Evolutionary conservation across 1,140 invertebrate species (phyloP).

Genomic region (Prorops nasuta): DNA sequence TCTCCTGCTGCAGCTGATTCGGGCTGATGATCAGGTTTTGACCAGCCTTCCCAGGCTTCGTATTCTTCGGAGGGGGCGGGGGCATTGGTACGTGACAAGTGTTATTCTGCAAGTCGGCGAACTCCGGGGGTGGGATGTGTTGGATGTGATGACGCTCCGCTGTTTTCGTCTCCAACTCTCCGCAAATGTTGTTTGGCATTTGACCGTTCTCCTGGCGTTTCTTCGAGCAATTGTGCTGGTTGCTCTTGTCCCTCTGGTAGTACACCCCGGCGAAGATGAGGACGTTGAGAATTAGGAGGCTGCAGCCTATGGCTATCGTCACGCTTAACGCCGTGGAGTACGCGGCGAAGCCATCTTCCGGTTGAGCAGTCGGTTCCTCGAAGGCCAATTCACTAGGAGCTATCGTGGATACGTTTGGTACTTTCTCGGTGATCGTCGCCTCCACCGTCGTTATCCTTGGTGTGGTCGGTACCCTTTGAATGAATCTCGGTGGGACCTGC

Average conservation of each 20-base stretch:
- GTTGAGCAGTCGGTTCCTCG: slow-evolving; percentile 57
- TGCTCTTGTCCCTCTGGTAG: slow-evolving; percentile 84
- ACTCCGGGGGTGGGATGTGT: slow-evolving; percentile 74
- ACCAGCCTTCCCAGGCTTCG: slow-evolving; percentile 61
- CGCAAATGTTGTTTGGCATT: slow-evolving; percentile 81
- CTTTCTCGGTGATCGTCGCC: slow-evolving; percentile 33
- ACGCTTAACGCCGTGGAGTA: slow-evolving; percentile 87
- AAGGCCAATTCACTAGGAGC: slow-evolving; percentile 42
- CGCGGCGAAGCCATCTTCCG: slow-evolving; percentile 81
- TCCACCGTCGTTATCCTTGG: slow-evolving; percentile 40
- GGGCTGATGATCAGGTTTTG: slow-evolving; percentile 54
- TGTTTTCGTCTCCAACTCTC: slow-evolving; percentile 70
- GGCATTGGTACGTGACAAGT: slow-evolving; percentile 65
- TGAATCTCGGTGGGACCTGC: slow-evolving; percentile 50
- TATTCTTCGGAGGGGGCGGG: slow-evolving; percentile 71
- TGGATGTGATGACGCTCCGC: slow-evolving; percentile 71
- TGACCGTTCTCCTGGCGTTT: slow-evolving; percentile 80
- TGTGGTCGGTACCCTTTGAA: slow-evolving; percentile 49
- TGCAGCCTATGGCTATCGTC: slow-evolving; percentile 92
- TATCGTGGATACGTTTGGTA: slow-evolving; percentile 33
- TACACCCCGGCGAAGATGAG: slow-evolving; percentile 92
- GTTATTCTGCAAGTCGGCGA: slow-evolving; percentile 72
- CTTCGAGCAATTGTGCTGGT: slow-evolving; percentile 62
- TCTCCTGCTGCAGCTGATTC: slow-evolving; percentile 63
- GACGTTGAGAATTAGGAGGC: slow-evolving; percentile 84